A percentile compares a stretch with the other conserved stretches of the same genome.
phyloP scores from a whole-genome alignment of 2,888 invertebrate species.

The Machimus rusticus region DNA sequence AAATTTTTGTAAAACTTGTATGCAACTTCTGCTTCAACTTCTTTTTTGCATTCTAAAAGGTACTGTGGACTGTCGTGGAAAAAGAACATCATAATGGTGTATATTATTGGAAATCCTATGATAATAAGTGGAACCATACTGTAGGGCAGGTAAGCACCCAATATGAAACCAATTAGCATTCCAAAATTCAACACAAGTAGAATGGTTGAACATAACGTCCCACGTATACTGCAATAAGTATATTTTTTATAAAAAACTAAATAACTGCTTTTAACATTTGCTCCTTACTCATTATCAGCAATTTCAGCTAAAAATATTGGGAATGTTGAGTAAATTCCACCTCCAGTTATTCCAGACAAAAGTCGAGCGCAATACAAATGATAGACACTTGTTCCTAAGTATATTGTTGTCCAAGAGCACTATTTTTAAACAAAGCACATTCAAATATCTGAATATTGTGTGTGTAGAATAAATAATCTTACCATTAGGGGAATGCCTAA shows the following conservation, averaged over 20 bases:
- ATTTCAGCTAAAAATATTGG: slow-evolving; percentile 61
- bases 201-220: slow-evolving; percentile 56
- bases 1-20: slow-evolving; percentile 56
- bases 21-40: slow-evolving; percentile 53
- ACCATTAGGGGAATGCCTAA: slow-evolving; percentile 58
- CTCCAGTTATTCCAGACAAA: slow-evolving; percentile 57
- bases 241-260: neutral
- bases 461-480: slow-evolving; percentile 45
- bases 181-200: slow-evolving; percentile 57
- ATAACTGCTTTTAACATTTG: neutral
- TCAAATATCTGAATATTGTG: neutral
- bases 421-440: slow-evolving; percentile 41
- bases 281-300: slow-evolving; percentile 55
- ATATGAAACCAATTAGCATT: slow-evolving; percentile 55
- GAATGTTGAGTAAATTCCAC: slow-evolving; percentile 56
- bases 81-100: slow-evolving; percentile 51
- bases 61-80: slow-evolving; percentile 58
- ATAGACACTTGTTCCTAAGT: slow-evolving; percentile 55
- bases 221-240: slow-evolving; percentile 55
- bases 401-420: slow-evolving; percentile 57
- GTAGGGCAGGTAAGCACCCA: slow-evolving; percentile 56
- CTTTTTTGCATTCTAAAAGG: slow-evolving; percentile 51
- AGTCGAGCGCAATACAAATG: slow-evolving; percentile 57
- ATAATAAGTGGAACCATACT: slow-evolving; percentile 54
- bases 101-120: slow-evolving; percentile 55